Evolutionary conservation across 1,140 invertebrate species (phyloP).

Genomic region (Gonioctena quinquepunctata): DNA sequence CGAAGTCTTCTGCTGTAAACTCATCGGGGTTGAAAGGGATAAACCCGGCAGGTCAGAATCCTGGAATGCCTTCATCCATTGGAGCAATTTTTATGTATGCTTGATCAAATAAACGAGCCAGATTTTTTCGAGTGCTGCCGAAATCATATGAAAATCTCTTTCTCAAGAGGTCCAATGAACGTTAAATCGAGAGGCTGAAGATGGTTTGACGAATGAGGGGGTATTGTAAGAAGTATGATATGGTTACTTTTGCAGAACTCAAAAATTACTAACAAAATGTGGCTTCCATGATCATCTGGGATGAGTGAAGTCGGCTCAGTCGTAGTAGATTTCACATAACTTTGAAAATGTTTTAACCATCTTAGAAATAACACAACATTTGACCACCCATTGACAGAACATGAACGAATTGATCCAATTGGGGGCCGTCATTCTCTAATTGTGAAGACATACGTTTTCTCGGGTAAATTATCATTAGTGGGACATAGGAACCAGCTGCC

Average conservation of each 20-base stretch:
- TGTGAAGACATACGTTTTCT: constrained; percentile 17
- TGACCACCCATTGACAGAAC: neutral
- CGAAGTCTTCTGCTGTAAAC: neutral
- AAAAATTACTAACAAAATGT: no score
- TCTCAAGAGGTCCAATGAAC: neutral
- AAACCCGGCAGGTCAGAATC: neutral
- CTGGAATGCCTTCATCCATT: neutral
- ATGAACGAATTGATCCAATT: neutral
- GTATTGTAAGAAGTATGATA: no score
- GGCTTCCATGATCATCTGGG: no score
- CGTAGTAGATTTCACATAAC: constrained; percentile 9
- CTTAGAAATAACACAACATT: constrained; percentile 1
- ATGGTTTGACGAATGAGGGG: neutral
- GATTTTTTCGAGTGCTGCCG: no score
- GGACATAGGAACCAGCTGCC: constrained; percentile 45
- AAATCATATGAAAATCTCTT: no score
- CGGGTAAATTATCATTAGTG: constrained; percentile 36
- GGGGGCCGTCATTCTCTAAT: neutral
- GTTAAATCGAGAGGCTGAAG: neutral
- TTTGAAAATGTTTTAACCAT: constrained; percentile 15
- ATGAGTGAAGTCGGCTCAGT: no score
- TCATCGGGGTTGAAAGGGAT: neutral
- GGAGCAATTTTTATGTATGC: neutral
- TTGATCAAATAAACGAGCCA: no score
- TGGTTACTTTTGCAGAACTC: no score